phyloP scores from a whole-genome alignment of 2,113 vertebrate species.

The Xenus cinereus region DNA sequence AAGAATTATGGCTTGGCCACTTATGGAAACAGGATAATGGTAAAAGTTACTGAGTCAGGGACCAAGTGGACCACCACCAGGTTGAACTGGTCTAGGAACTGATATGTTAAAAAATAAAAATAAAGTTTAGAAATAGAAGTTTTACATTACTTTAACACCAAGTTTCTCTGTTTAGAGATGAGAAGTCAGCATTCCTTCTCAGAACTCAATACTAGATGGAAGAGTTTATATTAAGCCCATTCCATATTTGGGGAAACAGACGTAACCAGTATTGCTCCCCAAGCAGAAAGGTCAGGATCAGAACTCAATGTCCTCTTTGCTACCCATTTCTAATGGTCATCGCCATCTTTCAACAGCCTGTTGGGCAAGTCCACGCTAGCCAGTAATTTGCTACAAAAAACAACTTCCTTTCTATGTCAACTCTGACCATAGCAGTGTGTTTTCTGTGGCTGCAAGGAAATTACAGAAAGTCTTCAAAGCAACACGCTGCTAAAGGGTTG shows the following conservation, averaged over 20 bases:
- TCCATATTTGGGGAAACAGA: not conserved
- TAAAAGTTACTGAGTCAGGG: not conserved
- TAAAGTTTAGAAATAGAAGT: not conserved
- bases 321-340: not conserved
- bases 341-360: not conserved
- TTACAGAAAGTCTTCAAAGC: not conserved
- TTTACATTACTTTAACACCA: not conserved
- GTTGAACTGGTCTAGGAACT: not conserved
- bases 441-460: not conserved
- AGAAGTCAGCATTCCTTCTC: not conserved
- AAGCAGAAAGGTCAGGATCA: not conserved
- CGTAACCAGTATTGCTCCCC: not conserved
- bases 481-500: not conserved
- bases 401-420: not conserved
- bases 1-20: not conserved
- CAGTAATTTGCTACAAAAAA: not conserved
- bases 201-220: not conserved
- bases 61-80: not conserved
- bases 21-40: not conserved
- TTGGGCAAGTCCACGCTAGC: not conserved
- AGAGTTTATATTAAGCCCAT: not conserved
- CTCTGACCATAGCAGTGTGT: not conserved
- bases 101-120: not conserved
- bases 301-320: not conserved
- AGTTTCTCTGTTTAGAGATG: not conserved